A percentile compares a stretch with the other conserved stretches of the same genome.
phyloP scores from a whole-genome alignment of 1,140 invertebrate species.

The Periplaneta americana region DNA sequence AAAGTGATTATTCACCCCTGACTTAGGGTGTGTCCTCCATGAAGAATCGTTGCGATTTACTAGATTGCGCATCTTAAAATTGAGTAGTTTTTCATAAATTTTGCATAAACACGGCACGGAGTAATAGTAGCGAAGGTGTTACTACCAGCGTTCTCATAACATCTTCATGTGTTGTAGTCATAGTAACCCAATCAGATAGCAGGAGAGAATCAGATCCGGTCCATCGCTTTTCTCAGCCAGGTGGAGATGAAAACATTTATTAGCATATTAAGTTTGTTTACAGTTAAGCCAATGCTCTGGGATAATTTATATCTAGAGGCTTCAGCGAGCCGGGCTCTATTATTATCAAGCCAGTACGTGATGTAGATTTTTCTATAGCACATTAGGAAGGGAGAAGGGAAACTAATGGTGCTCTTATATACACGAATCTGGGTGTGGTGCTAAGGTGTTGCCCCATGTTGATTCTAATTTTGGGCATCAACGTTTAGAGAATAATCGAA shows the following conservation, averaged over 20 bases:
- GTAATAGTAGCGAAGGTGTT: too few relatives aligned
- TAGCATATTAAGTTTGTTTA: background rate
- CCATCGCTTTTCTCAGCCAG: background rate
- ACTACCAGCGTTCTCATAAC: too few relatives aligned
- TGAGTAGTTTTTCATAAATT: too few relatives aligned
- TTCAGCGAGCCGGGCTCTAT: background rate
- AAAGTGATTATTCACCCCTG: too few relatives aligned
- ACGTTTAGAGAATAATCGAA: background rate
- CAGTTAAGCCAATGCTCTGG: background rate
- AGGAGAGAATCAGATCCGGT: background rate
- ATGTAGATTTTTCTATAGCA: background rate
- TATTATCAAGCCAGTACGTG: background rate
- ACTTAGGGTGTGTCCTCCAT: too few relatives aligned
- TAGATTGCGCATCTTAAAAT: too few relatives aligned
- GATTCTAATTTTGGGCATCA: background rate
- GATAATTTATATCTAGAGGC: background rate
- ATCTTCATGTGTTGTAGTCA: background rate
- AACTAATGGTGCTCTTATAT: background rate
- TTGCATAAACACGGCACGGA: too few relatives aligned
- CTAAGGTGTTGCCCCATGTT: background rate
- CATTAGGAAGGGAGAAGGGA: background rate
- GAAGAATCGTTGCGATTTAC: too few relatives aligned
- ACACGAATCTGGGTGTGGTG: background rate
- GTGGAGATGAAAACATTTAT: background rate
- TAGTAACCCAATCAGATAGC: background rate